Percentiles rank a stretch among this genome's conserved stretches.
These are phyloP conservation scores for Sinocyclocheilus maitianheensis DNA, from an alignment of 2,113 vertebrate species.

Conservation along the genomic window DNA sequence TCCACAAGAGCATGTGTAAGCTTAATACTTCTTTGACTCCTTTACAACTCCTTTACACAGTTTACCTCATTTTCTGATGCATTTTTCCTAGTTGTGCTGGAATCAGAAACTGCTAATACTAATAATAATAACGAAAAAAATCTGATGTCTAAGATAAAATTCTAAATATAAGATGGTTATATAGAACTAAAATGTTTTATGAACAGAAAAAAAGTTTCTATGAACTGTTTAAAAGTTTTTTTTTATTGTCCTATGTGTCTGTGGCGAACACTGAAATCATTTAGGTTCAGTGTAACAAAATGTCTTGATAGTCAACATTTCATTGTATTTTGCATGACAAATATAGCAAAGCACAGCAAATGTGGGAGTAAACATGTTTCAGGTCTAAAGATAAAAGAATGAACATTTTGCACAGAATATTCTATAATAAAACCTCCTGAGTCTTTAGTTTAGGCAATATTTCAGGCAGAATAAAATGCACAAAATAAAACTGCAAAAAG, in stretches of 20 bases:
- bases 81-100: neutral
- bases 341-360: neutral
- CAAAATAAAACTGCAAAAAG: constrained; percentile 29
- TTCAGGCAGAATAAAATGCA: constrained; percentile 27
- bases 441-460: constrained; percentile 33
- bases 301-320: neutral
- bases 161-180: no score
- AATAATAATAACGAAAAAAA: neutral
- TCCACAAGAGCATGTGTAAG: neutral
- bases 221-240: neutral
- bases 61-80: neutral
- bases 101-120: neutral
- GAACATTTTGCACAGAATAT: constrained; percentile 2
- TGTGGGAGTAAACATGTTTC: neutral
- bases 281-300: neutral
- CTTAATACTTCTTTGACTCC: neutral
- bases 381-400: neutral
- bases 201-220: neutral
- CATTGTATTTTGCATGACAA: neutral
- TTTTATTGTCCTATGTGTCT: neutral
- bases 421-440: constrained; percentile 22
- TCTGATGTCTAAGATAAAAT: neutral
- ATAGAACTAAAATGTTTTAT: neutral
- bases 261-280: neutral
- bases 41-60: neutral